Base-by-base conservation (phyloP, 2,113 vertebrate species). In the Arenaria interpres region DNA sequence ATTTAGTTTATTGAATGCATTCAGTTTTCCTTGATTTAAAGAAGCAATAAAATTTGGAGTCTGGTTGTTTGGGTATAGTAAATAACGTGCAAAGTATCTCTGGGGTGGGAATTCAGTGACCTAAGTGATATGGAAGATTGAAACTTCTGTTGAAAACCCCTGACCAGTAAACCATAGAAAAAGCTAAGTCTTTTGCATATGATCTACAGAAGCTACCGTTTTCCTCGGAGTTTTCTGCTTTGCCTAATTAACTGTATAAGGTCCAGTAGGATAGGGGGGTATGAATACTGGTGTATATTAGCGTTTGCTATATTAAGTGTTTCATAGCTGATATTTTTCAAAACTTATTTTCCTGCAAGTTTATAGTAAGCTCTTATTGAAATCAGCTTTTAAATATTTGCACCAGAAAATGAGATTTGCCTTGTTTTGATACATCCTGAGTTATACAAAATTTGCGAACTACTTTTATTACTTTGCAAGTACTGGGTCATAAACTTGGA, bases 401-500 rank as follows among this genome's bases (percentile, higher is more conserved):
- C 25, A 74, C 37, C 35, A 81, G 80, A 94, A 96, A 96, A 96
- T 93, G 23, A 93, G 43, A 64, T 94, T 92, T 95, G 33, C 46
- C 59, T 86, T 95, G 86, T 94, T 96, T 95, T 71, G 85, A 39
- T 93, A 74, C 46, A 43, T 92, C 56, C 30, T 6, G 41, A 80
- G 32, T 93, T 94, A 81, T 2, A 96, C 63, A 51, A 83, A 89
- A 96, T 93, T 89, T 92, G 85, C 87, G 79, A 89, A 88, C 75
- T 84, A 63, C 89, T 93, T 94, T 85, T 77, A 94, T 97, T 94
- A 68, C 90, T 96, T 96, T 85, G 90, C 62, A 95, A 85, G 91
- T 97, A 89, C 76, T 89, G 46, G 69, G 39, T 97, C 85, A 93
- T 93, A 97, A 96, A 94, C 78, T 90, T 90, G 77, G 72, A 95